Conservation (phyloP, 37 sponge, comb jelly and placozoan species). For the Hexactinellida sp. region DNA sequence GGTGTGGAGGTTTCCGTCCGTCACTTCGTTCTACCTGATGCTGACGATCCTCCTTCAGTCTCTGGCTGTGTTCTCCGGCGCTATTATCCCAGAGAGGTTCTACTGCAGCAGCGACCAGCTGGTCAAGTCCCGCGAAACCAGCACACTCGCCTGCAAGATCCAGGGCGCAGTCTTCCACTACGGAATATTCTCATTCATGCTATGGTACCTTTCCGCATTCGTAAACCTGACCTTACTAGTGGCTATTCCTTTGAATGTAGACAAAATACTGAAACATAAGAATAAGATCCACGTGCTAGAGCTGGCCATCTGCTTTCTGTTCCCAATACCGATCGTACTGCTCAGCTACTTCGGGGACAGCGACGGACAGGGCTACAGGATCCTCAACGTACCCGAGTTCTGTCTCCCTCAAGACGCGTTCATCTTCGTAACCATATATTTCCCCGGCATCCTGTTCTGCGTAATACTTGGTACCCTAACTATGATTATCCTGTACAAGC, state of each 20-base stretch:
- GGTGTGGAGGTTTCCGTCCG: neutral
- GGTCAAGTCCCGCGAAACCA: neutral
- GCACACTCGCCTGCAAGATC: neutral
- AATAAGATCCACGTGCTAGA: neutral
- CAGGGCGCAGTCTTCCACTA: neutral
- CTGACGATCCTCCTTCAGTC: neutral
- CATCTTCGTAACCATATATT: neutral
- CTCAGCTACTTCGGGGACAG: neutral
- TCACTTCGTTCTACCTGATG: constrained; percentile 1
- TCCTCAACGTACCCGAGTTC: neutral
- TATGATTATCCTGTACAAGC: neutral
- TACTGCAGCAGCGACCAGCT: neutral
- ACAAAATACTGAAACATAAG: neutral
- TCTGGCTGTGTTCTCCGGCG: neutral
- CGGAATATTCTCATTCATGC: neutral
- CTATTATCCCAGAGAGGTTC: neutral
- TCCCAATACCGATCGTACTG: neutral
- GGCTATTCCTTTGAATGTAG: neutral
- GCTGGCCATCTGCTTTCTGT: neutral
- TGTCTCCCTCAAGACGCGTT: neutral
- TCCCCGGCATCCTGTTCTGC: neutral
- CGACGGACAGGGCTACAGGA: neutral
- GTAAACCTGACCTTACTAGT: neutral
- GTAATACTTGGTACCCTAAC: neutral
- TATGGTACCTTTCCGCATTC: neutral